A percentile compares a stretch with the other conserved stretches of the same genome.
phyloP scores from a whole-genome alignment of 2,113 vertebrate genomes.

The Sialia sialis region DNA sequence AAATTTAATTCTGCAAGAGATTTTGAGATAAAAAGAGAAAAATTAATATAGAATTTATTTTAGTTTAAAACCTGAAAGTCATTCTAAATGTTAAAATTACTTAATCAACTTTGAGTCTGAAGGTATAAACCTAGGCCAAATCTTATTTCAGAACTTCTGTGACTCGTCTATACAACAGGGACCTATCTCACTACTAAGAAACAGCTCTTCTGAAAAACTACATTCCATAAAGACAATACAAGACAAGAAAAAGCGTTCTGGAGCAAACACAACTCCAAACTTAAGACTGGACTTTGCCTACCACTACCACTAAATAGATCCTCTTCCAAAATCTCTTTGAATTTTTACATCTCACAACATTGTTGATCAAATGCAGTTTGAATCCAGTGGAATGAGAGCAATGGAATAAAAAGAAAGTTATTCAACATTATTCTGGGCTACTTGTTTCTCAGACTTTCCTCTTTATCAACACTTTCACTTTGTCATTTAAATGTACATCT shows the following conservation, averaged over 20 bases:
- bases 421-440: neutral
- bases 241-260: neutral
- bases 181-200: neutral
- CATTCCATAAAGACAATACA: neutral
- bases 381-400: neutral
- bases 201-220: neutral
- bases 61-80: neutral
- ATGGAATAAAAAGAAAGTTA: neutral
- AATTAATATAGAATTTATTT: neutral
- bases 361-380: accelerated
- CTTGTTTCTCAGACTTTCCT: neutral
- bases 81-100: neutral
- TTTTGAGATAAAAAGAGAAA: neutral
- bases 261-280: neutral
- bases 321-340: neutral
- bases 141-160: neutral
- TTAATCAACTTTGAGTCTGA: neutral
- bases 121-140: neutral
- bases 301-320: neutral
- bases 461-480: neutral
- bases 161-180: neutral
- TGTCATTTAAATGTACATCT: neutral
- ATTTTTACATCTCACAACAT: neutral
- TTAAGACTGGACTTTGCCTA: neutral
- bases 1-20: neutral